Conservation (phyloP, 2,888 invertebrate genomes). For the Tenthredo mesomela region DNA sequence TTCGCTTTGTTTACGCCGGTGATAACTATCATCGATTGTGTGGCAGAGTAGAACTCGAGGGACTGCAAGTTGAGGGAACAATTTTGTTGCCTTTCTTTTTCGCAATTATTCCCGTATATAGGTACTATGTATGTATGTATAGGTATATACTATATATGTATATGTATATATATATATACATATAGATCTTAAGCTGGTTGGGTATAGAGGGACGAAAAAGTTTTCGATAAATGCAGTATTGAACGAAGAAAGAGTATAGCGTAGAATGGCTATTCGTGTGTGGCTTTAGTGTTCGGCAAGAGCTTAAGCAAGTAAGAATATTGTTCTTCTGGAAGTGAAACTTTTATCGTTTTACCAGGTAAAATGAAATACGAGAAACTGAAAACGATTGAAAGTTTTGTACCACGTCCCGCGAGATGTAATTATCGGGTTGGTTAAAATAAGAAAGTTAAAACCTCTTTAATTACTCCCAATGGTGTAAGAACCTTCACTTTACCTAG, state of each 20-base stretch:
- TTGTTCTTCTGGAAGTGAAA: constrained; percentile 42
- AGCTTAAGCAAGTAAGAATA: constrained; percentile 42
- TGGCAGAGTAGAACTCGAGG: constrained; percentile 43
- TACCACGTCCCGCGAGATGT: constrained; percentile 34
- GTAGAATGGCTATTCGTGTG: constrained; percentile 17
- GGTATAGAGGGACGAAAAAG: constrained; percentile 13
- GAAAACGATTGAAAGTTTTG: constrained; percentile 46
- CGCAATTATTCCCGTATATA: constrained; percentile 16
- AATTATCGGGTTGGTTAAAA: constrained; percentile 37
- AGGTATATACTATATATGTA: neutral
- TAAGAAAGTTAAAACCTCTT: constrained; percentile 20
- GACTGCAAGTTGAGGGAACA: constrained; percentile 13
- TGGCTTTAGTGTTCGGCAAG: constrained; percentile 29
- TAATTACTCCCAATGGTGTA: constrained; percentile 32
- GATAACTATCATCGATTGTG: constrained; percentile 67
- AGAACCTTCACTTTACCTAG: neutral
- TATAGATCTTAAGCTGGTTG: neutral
- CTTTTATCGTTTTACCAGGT: constrained; percentile 36
- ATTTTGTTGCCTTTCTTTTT: constrained; percentile 34
- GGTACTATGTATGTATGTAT: neutral
- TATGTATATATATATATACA: neutral
- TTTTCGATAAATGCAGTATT: constrained; percentile 36
- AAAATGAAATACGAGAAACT: constrained; percentile 48
- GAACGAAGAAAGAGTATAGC: constrained; percentile 23
- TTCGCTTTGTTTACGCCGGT: constrained; percentile 65